These are phyloP conservation scores for Matsumyia berberina DNA, from an alignment of 2,888 invertebrate genomes.

Conservation along the genomic window DNA sequence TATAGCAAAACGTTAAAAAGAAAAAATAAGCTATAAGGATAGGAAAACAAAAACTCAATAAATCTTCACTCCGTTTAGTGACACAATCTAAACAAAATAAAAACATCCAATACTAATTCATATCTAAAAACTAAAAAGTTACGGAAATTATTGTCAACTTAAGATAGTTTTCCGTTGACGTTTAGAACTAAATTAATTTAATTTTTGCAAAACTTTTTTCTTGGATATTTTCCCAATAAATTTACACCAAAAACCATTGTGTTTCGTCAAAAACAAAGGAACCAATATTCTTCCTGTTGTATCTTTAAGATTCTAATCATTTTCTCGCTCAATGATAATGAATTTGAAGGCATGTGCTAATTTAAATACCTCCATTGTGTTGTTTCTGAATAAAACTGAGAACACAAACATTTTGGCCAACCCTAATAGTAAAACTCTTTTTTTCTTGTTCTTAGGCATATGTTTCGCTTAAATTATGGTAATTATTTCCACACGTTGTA, in stretches of 20 bases:
- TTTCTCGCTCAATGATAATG: slow-evolving; percentile 39
- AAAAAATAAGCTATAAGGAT: too few relatives aligned
- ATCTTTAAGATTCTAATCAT: slow-evolving; percentile 24
- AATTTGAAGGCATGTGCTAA: slow-evolving; percentile 31
- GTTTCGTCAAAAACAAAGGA: background rate
- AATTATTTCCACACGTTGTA: slow-evolving; percentile 36
- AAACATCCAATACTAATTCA: background rate
- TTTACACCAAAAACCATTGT: background rate
- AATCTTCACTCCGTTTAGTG: background rate
- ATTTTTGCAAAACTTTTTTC: background rate
- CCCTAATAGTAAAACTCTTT: slow-evolving; percentile 19
- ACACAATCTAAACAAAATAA: background rate
- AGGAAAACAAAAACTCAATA: too few relatives aligned
- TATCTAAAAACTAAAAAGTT: background rate
- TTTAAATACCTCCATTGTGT: slow-evolving; percentile 12
- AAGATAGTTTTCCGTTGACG: too few relatives aligned
- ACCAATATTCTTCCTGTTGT: slow-evolving; percentile 13
- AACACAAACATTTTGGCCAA: slow-evolving; percentile 28
- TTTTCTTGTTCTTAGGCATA: background rate
- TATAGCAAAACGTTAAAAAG: too few relatives aligned
- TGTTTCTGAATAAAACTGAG: slow-evolving; percentile 6
- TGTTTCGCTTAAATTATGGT: slow-evolving; percentile 32
- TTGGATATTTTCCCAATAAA: slow-evolving; percentile 4
- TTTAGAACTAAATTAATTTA: slow-evolving; percentile 13
- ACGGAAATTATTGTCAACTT: slow-evolving; percentile 1